Percentiles rank a stretch among this genome's conserved stretches.
Evolutionary conservation across 2,797 vertebrate genomes (phyloP).

Genomic region (Eupleurogrammus muticus): DNA sequence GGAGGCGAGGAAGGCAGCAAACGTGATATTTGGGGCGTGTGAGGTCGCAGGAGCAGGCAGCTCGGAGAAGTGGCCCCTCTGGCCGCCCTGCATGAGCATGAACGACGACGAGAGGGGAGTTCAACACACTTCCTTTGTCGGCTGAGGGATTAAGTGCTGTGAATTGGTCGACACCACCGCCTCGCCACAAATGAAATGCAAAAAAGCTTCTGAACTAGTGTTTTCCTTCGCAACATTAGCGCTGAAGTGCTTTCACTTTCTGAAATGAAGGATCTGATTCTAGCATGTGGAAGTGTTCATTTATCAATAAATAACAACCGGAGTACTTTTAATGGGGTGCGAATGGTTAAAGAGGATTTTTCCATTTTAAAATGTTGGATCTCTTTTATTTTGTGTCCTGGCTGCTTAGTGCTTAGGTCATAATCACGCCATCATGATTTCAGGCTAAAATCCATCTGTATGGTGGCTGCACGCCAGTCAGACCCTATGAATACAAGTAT

Average conservation of each 20-base stretch:
- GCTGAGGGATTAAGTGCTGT: constrained; percentile 46
- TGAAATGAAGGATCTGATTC: constrained; percentile 18
- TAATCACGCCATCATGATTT: background rate
- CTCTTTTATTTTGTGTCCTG: background rate
- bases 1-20: constrained; percentile 61
- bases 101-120: constrained; percentile 40
- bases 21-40: constrained; percentile 61
- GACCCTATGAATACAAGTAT: constrained; percentile 19
- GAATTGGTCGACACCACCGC: constrained; percentile 34
- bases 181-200: constrained; percentile 35
- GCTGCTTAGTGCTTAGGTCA: background rate
- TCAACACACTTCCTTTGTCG: constrained; percentile 65
- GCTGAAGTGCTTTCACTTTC: constrained; percentile 28
- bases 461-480: constrained; percentile 7
- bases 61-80: constrained; percentile 66
- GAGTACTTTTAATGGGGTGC: background rate
- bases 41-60: constrained; percentile 55
- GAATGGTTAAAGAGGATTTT: background rate
- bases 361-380: constrained; percentile 3
- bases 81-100: constrained; percentile 65
- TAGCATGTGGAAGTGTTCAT: constrained; percentile 6
- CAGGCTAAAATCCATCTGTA: background rate
- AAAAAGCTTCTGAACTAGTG: constrained; percentile 16
- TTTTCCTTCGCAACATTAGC: constrained; percentile 19
- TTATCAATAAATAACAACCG: constrained; percentile 16